Evolutionary conservation across 1,140 invertebrate genomes (phyloP), one percentile per base, ranked within the genome.

Genomic region (Uloborus diversus): DNA sequence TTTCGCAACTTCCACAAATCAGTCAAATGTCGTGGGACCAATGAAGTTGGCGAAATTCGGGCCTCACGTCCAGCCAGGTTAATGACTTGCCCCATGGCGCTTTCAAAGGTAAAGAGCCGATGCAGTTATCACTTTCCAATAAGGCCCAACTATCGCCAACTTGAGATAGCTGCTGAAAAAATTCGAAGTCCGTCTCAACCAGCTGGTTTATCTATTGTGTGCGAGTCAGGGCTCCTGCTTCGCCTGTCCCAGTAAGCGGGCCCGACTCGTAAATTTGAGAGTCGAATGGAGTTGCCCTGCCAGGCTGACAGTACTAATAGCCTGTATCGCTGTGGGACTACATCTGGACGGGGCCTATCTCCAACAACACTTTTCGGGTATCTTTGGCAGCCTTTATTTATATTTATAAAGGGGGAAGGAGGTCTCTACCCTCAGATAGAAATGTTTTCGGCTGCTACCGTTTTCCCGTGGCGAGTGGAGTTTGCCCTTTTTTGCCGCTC

Each of bases 271-370:
- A 78, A 78, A 78, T 78, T 65, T 57, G 13, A 33, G 1, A 56
- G 47, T 28, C 32, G 42, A 78, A 65, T 78, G 33, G 49, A 49
- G 47, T 62, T 61, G 32, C 37, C 57, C 57, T 28, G 37, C 57
- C 32, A 49, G 62, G 61, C 62, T 66, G 73, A 78, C 73, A 78
- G 61, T 78, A 78, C 73, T 78, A 78, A 78, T 65, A 78, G 73
- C 61, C 42, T 78, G 73, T 78, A 78, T 78, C 61, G 23, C 73
- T 65, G 73, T 78, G 47, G 73, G 73, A 51, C 49, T 65, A n/a
- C 73, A 78, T 65, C 62, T 78, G 49, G 30, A 47, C n/a, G 7
- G 11, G 27, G 17, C 37, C 37, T 75, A 64, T 62, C 71, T 32
- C 28, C 32, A 32, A 64, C 23, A 64, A 71, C 59, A 64, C 42